phyloP scores from a whole-genome alignment of 2,113 vertebrate genomes.

The Monarcha castaneiventris region DNA sequence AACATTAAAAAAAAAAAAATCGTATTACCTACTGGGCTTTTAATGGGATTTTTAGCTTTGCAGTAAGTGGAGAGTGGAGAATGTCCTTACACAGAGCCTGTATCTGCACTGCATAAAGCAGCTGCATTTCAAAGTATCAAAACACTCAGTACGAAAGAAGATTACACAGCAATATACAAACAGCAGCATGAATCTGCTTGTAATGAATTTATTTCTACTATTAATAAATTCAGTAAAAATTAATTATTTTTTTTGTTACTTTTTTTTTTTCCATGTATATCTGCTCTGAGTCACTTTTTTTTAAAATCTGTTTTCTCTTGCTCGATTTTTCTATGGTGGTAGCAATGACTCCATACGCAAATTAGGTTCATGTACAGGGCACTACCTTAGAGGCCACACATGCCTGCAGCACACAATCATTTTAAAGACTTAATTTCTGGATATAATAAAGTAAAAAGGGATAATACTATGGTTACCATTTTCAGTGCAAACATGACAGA shows the following conservation, averaged over 20 bases:
- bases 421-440: background rate
- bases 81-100: background rate
- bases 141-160: background rate
- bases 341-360: background rate
- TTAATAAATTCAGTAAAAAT: background rate
- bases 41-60: background rate
- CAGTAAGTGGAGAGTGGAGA: background rate
- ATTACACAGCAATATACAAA: background rate
- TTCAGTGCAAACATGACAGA: background rate
- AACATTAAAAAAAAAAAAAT: background rate
- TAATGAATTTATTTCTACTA: background rate
- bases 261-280: background rate
- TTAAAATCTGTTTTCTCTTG: background rate
- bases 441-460: background rate
- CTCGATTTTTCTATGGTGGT: background rate
- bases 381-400: background rate
- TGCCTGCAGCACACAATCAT: fast-evolving
- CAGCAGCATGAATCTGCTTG: background rate
- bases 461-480: background rate
- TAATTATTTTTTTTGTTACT: background rate
- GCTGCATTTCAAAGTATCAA: background rate
- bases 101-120: background rate
- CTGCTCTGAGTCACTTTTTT: background rate
- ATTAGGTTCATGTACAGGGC: background rate
- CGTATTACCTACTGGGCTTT: background rate